Evolutionary conservation across 2,888 invertebrate species (phyloP).

Genomic region (Agrilus biguttatus): DNA sequence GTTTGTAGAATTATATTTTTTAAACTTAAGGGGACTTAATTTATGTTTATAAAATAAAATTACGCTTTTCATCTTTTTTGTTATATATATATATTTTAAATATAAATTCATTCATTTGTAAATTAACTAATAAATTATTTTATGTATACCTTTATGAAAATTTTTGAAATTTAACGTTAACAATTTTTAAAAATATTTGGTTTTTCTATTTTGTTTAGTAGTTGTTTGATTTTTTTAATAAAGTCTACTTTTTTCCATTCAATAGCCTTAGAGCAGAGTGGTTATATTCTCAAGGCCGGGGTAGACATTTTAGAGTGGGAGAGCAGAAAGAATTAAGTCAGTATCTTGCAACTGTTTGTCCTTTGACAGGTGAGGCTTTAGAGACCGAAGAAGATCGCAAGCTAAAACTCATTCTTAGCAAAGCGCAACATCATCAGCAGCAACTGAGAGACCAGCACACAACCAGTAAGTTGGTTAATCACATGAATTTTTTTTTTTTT

Average conservation of each 20-base stretch:
- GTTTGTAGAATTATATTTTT: too few relatives aligned
- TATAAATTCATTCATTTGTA: too few relatives aligned
- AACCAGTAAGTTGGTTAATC: constrained; percentile 9
- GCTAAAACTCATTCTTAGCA: constrained; percentile 69
- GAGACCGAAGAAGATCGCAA: constrained; percentile 81
- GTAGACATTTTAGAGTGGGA: constrained; percentile 72
- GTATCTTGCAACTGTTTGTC: constrained; percentile 73
- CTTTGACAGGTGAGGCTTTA: constrained; percentile 64
- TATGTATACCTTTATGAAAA: too few relatives aligned
- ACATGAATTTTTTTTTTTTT: not conserved
- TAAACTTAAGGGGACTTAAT: too few relatives aligned
- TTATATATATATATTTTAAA: too few relatives aligned
- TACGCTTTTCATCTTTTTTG: too few relatives aligned
- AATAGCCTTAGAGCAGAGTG: constrained; percentile 82
- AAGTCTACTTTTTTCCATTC: constrained; percentile 1
- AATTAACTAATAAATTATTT: too few relatives aligned
- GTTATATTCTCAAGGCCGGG: constrained; percentile 89
- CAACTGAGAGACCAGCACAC: constrained; percentile 60
- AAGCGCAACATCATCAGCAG: constrained; percentile 82
- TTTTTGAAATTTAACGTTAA: too few relatives aligned
- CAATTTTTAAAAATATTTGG: too few relatives aligned
- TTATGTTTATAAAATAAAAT: too few relatives aligned
- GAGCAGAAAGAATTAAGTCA: constrained; percentile 70
- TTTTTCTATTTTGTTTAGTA: not conserved
- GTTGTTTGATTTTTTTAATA: not conserved